A percentile compares a stretch with the other conserved stretches of the same genome.
phyloP scores from a whole-genome alignment of 1,140 invertebrate species.

The Penaeus japonicus region DNA sequence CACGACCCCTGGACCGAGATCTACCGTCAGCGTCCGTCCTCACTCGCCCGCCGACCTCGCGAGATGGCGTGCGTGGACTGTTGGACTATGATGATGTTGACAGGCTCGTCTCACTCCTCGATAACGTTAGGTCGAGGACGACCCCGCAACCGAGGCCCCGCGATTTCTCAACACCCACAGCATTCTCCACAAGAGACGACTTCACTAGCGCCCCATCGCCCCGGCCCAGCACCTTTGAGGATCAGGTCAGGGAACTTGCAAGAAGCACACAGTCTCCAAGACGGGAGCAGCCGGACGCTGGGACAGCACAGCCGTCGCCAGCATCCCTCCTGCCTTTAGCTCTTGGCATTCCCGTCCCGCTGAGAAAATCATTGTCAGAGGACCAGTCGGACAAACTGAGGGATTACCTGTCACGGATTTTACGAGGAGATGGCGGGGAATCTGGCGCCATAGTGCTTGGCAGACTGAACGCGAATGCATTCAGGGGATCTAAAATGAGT shows the following conservation, averaged over 20 bases:
- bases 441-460: not conserved
- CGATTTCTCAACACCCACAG: no score
- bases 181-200: no score
- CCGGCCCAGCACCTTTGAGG: no score
- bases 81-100: no score
- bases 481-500: not conserved
- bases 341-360: not conserved
- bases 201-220: no score
- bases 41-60: not conserved
- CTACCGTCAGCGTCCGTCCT: not conserved
- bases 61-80: no score
- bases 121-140: no score
- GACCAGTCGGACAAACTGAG: not conserved
- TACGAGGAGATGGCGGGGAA: not conserved
- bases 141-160: no score
- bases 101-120: no score
- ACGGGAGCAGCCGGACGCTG: no score
- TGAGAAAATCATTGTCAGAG: not conserved
- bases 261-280: no score
- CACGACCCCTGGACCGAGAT: not conserved
- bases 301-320: not conserved
- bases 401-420: conserved; percentile 11
- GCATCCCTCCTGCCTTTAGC: not conserved
- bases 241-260: no score
- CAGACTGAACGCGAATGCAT: not conserved